Evolutionary conservation across 2,797 vertebrate species (phyloP), one percentile per base, ranked within the genome.

Genomic region (Podargus strigoides): DNA sequence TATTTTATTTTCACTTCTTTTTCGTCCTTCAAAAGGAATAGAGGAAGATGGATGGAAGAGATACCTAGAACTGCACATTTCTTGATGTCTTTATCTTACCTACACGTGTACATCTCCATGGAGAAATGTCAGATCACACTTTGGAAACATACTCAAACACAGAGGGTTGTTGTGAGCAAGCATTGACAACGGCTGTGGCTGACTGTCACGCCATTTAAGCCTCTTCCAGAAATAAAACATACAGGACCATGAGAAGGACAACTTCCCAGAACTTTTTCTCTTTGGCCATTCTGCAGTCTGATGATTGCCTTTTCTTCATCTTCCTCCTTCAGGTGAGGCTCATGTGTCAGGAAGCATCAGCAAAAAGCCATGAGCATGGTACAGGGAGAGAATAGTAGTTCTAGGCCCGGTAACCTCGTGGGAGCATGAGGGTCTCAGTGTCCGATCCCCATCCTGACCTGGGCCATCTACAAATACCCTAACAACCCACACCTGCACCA

Each of bases 11-110:
- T 84, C 44, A 23, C 24, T 44, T 87, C 18, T 1, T 77, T 89
- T 85, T 83, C 32, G 53, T 80, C 58, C 30, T 68, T 90, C 53
- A 86, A 64, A 67, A 94, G 67, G 84, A 95, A 93, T 14, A 86
- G 22, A 90, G 16, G 14, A 77, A 77, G 13, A 73, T 2, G 12
- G 19, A 26, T 55, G 32, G 47, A 78, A 87, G 14, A 62, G 13
- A 47, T 4, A 59, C 24, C 30, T 47, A 72, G 39, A 94, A 16
- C 10, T 85, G 56, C 49, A 67, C 6, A 42, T 86, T 88, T 93
- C 80, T 83, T 19, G 14, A 50, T 63, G 44, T 60, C 16, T 58
- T 77, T 53, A 62, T 66, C 32, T 28, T 26, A 89, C 19, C 5
- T 47, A 14, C 1, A 0, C 26, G 17, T 36, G 42, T 66, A 73